Conservation (phyloP, 2,888 invertebrate genomes). For the Chironomus riparius region DNA sequence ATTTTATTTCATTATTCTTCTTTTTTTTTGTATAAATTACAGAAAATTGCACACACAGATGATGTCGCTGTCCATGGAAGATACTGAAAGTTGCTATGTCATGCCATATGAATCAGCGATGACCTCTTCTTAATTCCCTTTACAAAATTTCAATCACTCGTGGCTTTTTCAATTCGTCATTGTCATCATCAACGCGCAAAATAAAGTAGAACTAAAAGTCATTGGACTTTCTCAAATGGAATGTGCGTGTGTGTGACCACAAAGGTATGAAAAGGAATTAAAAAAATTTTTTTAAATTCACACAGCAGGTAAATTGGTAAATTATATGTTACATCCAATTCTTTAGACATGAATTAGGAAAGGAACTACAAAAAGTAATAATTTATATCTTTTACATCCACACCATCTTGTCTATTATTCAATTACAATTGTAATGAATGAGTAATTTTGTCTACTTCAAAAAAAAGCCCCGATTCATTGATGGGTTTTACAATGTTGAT, state of each 20-base stretch:
- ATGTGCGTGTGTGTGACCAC: constrained; percentile 11
- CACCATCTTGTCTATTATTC: neutral
- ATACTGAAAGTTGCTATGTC: neutral
- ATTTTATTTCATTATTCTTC: neutral
- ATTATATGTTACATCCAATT: constrained; percentile 6
- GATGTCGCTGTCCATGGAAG: neutral
- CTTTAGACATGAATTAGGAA: neutral
- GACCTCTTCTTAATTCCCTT: neutral
- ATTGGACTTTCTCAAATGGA: constrained; percentile 3
- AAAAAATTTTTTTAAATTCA: neutral
- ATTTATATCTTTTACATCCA: neutral
- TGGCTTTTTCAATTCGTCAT: constrained; percentile 7
- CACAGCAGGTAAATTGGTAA: constrained; percentile 27
- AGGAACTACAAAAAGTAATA: neutral
- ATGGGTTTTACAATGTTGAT: too few relatives aligned
- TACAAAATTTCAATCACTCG: neutral
- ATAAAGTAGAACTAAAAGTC: constrained; percentile 11
- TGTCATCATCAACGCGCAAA: neutral
- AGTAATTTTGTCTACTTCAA: neutral
- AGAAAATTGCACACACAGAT: neutral
- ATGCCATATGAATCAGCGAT: neutral
- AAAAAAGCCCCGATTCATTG: too few relatives aligned
- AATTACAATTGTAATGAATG: neutral
- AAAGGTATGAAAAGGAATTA: neutral
- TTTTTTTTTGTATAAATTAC: neutral